A percentile compares a stretch with the other conserved stretches of the same genome.
These are phyloP conservation scores for Rhorus exstirpatorius DNA, from an alignment of 2,888 invertebrate species.

Conservation along the genomic window DNA sequence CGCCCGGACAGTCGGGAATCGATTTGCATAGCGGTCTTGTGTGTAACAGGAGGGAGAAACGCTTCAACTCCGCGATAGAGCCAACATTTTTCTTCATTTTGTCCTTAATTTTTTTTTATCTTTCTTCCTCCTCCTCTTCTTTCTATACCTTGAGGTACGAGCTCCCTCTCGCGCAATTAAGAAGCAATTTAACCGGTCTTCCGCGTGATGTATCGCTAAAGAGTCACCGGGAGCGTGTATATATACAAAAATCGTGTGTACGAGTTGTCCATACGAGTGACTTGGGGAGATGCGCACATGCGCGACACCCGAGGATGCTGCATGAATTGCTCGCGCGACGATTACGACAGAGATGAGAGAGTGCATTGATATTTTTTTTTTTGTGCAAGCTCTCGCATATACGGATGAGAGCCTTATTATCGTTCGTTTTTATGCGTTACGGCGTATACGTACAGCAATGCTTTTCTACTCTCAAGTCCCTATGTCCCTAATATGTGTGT, in stretches of 20 bases:
- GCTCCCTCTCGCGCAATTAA: slow-evolving; percentile 67
- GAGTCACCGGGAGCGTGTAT: slow-evolving; percentile 62
- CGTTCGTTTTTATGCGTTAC: slow-evolving; percentile 44
- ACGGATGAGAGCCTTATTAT: slow-evolving; percentile 41
- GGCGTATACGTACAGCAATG: background rate
- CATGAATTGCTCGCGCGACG: slow-evolving; percentile 38
- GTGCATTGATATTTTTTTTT: slow-evolving; percentile 13
- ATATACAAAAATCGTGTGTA: background rate
- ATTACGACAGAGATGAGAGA: slow-evolving; percentile 30
- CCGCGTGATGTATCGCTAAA: slow-evolving; percentile 63
- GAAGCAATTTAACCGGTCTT: slow-evolving; percentile 71
- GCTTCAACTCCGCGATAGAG: slow-evolving; percentile 32
- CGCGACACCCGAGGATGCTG: slow-evolving; percentile 22
- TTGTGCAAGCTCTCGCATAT: background rate
- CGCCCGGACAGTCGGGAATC: slow-evolving; percentile 65
- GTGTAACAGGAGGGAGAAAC: slow-evolving; percentile 27
- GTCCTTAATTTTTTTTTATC: slow-evolving; percentile 54
- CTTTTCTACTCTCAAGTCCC: background rate
- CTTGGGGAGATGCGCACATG: slow-evolving; percentile 1
- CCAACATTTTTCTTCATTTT: slow-evolving; percentile 46
- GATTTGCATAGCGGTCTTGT: slow-evolving; percentile 73
- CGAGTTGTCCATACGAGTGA: slow-evolving; percentile 10
- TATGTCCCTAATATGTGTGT: too few relatives aligned
- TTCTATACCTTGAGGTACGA: slow-evolving; percentile 51
- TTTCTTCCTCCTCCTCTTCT: slow-evolving; percentile 40